Conservation (phyloP, 2,113 vertebrate genomes). For the Channa maculata region DNA sequence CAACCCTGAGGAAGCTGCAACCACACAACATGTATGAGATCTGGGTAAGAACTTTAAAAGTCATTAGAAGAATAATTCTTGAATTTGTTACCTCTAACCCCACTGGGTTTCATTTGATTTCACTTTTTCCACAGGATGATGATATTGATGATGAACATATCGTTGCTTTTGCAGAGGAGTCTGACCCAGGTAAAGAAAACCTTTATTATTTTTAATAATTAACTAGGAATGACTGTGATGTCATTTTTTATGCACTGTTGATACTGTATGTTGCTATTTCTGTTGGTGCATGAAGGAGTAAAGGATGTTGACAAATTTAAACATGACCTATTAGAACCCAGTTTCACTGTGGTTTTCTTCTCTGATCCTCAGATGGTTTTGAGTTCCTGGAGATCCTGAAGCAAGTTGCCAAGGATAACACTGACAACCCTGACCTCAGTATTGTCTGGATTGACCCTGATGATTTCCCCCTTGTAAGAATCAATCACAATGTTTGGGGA, state of each 20-base stretch:
- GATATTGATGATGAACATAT: slow-evolving; percentile 92
- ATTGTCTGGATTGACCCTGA: slow-evolving; percentile 96
- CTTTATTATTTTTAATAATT: too few species aligned
- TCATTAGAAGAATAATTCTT: neutral
- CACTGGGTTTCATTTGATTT: neutral
- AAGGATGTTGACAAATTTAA: neutral
- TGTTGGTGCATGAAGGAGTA: too few species aligned
- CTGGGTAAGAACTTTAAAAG: slow-evolving; percentile 87
- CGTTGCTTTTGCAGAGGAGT: slow-evolving; percentile 93
- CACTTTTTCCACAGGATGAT: slow-evolving; percentile 83
- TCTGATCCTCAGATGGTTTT: slow-evolving; percentile 85
- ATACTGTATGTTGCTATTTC: too few species aligned
- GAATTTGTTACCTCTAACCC: neutral
- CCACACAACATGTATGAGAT: slow-evolving; percentile 93
- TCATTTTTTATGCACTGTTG: too few species aligned
- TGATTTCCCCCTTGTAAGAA: slow-evolving; percentile 92
- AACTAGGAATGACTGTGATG: too few species aligned
- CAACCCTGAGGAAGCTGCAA: slow-evolving; percentile 91
- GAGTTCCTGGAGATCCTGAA: slow-evolving; percentile 94
- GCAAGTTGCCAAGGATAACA: slow-evolving; percentile 91
- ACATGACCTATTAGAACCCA: neutral
- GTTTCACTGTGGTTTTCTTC: neutral
- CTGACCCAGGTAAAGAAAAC: slow-evolving; percentile 88
- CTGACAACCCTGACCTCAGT: slow-evolving; percentile 90
- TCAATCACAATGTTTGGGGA: neutral